Evolutionary conservation across 2,113 vertebrate genomes (phyloP).

Genomic region (Actenoides lindsayi): DNA sequence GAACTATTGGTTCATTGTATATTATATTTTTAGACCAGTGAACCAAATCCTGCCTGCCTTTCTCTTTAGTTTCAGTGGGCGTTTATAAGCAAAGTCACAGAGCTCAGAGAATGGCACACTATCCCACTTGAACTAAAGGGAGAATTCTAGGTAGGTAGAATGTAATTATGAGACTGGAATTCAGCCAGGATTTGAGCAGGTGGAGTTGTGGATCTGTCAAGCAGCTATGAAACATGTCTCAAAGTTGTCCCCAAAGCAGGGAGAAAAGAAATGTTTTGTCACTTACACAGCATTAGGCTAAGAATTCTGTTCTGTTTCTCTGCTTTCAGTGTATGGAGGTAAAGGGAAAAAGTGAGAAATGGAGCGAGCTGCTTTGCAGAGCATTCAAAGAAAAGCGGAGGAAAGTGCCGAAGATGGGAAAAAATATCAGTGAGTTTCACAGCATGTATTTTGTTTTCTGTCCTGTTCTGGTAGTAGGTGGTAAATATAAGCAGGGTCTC

Average conservation of each 20-base stretch:
- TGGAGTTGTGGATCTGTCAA: background rate
- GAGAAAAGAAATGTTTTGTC: background rate
- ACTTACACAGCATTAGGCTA: background rate
- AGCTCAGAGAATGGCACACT: background rate
- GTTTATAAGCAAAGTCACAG: background rate
- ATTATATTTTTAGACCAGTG: background rate
- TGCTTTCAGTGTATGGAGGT: background rate
- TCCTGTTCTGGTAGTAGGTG: background rate
- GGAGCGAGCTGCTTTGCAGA: background rate
- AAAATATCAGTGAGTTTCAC: background rate
- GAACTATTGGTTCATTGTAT: background rate
- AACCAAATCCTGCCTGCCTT: constrained; percentile 12
- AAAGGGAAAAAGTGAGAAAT: background rate
- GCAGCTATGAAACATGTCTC: background rate
- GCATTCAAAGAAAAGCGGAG: background rate
- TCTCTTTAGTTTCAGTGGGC: background rate
- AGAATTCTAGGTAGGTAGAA: background rate
- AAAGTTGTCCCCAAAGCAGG: background rate
- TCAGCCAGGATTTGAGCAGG: background rate
- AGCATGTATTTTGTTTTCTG: background rate
- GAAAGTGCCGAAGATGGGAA: background rate
- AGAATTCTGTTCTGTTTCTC: background rate
- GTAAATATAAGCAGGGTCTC: background rate
- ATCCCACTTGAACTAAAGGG: background rate
- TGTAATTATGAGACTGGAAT: background rate